Evolutionary conservation across 1,140 invertebrate species (phyloP), one percentile per base, ranked within the genome.

Genomic region (Microplitis demolitor): DNA sequence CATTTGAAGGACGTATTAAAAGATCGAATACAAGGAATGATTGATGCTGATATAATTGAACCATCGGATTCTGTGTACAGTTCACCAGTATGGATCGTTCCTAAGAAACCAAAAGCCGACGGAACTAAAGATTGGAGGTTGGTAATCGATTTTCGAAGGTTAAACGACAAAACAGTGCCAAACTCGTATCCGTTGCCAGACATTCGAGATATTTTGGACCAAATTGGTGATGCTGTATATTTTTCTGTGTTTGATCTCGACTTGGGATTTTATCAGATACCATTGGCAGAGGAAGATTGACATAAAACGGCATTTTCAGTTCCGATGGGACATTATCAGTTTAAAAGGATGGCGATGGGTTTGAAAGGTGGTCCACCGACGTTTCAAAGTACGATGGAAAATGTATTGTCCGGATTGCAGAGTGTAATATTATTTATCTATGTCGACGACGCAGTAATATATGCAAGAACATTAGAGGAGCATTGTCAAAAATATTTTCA

Each of bases 351-450:
- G 63, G 35, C 63, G 13, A 50, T 66, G n/a, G 39, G 66, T 2
- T 34, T 53, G 14, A 67, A 67, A 54, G 53, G 53, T 24, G 66
- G 50, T 5, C 66, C 66, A 54, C 31, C 66, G 4, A 67, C 35
- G 1, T 67, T 54, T 13, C 66, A 54, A 9, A 54, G 66, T 4
- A 9, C 39, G 13, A 67, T 54, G 66, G 53, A 67, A 13, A 54
- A 24, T 0, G 66, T 54, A 5, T 34, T 67, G 31, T 53, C 50
- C 9, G 45, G 50, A 3, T 13, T 54, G 54, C 50, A 67, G 3
- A 13, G 53, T 35, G 35, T 34, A 13, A 33, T 33, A 34, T 11
- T 51, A 4, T 67, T 67, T 14, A 31, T 67, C 5, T 67, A 67
- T 24, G n/a, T 67, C 1, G 66, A 67, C n/a, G 66, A 67, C 34